phyloP scores from a whole-genome alignment of 1,140 invertebrate species.

The Hycleus phaleratus region DNA sequence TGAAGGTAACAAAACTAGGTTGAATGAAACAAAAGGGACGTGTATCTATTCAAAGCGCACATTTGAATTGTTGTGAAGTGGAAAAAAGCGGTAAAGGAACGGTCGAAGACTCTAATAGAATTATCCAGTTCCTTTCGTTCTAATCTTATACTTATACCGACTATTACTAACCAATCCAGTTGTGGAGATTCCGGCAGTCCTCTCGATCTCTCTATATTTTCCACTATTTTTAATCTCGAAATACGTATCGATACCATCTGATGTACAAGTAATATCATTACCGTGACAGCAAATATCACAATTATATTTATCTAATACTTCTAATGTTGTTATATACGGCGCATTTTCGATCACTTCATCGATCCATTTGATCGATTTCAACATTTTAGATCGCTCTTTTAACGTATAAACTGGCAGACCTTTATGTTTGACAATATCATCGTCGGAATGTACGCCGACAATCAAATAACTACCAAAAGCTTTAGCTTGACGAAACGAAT shows the following conservation, averaged over 20 bases:
- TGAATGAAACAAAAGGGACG: too few relatives aligned
- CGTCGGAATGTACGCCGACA: constrained; percentile 95
- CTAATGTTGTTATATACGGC: constrained; percentile 92
- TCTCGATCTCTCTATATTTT: constrained; percentile 73
- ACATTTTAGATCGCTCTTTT: constrained; percentile 95
- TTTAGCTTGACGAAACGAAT: constrained; percentile 89
- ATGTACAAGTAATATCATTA: constrained; percentile 91
- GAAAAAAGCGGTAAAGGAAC: too few relatives aligned
- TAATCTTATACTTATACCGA: too few relatives aligned
- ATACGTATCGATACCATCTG: constrained; percentile 89
- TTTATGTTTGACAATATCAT: constrained; percentile 92
- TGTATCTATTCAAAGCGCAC: too few relatives aligned
- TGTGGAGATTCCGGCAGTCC: constrained; percentile 89
- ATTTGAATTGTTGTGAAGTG: too few relatives aligned
- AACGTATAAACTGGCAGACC: constrained; percentile 95
- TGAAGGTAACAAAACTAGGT: too few relatives aligned
- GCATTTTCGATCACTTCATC: constrained; percentile 94
- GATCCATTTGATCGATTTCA: constrained; percentile 96
- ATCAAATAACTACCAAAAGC: constrained; percentile 88
- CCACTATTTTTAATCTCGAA: constrained; percentile 78
- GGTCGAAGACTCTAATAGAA: too few relatives aligned
- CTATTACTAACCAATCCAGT: background rate
- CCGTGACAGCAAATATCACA: constrained; percentile 99
- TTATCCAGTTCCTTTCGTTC: too few relatives aligned
- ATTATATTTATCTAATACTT: constrained; percentile 88